Conservation (phyloP, 2,113 vertebrate species). For the Salvelinus sp. region DNA sequence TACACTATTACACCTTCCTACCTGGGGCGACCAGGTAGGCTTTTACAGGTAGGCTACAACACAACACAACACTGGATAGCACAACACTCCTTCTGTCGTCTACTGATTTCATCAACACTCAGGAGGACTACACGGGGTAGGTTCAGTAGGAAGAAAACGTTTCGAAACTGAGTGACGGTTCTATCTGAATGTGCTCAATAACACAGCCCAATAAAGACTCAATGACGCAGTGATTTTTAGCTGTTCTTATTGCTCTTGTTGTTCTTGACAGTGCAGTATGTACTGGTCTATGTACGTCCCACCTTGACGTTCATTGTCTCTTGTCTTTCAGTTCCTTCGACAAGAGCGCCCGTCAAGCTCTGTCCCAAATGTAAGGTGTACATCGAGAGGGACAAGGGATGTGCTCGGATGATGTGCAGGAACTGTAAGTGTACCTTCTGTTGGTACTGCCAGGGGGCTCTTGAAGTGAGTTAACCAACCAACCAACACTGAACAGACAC, state of each 20-base stretch:
- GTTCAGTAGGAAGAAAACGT: too few relatives aligned
- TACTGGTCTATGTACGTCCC: not conserved
- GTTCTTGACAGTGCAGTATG: too few relatives aligned
- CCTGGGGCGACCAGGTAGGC: conserved; percentile 80
- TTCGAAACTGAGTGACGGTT: too few relatives aligned
- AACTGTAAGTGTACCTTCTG: conserved; percentile 98
- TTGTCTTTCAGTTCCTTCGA: conserved; percentile 79
- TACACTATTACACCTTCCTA: conserved; percentile 73
- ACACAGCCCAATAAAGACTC: too few relatives aligned
- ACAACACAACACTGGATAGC: not conserved
- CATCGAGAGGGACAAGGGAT: conserved; percentile 96
- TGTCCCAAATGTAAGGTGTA: conserved; percentile 99
- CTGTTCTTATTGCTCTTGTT: too few relatives aligned
- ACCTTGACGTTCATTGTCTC: not conserved
- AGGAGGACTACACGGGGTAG: too few relatives aligned
- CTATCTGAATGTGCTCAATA: too few relatives aligned
- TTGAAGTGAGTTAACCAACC: conserved; percentile 79
- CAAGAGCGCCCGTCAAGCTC: conserved; percentile 92
- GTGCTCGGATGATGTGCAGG: conserved; percentile 99
- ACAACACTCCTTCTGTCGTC: not conserved
- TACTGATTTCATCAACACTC: too few relatives aligned
- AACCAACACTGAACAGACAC: too few relatives aligned
- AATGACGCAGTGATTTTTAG: too few relatives aligned
- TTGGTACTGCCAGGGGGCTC: conserved; percentile 89
- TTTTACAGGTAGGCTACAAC: not conserved